phyloP scores from a whole-genome alignment of 1,140 invertebrate genomes.

The Drosophila neocordata region DNA sequence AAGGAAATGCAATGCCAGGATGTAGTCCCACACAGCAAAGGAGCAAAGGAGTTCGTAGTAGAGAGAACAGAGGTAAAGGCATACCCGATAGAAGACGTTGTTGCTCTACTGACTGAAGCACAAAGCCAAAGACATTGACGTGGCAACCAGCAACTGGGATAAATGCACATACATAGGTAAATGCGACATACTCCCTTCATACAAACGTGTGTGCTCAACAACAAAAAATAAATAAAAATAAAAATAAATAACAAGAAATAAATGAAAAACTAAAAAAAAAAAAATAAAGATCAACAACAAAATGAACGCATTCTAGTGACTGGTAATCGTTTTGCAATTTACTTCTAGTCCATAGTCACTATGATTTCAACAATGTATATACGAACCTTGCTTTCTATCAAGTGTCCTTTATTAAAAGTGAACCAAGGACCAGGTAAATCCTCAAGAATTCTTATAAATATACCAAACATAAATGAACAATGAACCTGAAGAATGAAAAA shows the following conservation, averaged over 20 bases:
- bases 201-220: background rate
- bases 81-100: background rate
- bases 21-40: slow-evolving; percentile 55
- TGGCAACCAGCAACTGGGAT: slow-evolving; percentile 29
- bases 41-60: slow-evolving; percentile 10
- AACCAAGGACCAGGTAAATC: no score
- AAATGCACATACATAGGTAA: background rate
- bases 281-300: slow-evolving; percentile 1
- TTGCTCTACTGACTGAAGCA: slow-evolving; percentile 12
- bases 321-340: slow-evolving; percentile 43
- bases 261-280: background rate
- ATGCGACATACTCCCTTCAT: background rate
- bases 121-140: slow-evolving; percentile 61
- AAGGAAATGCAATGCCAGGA: slow-evolving; percentile 36
- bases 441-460: no score
- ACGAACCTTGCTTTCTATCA: slow-evolving; percentile 4
- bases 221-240: background rate
- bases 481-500: no score
- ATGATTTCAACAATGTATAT: background rate
- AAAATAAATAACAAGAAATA: background rate
- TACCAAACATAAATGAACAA: no score
- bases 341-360: slow-evolving; percentile 8
- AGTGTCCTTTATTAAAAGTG: background rate
- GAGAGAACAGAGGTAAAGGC: slow-evolving; percentile 8
- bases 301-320: slow-evolving; percentile 25